phyloP scores from a whole-genome alignment of 2,113 vertebrate genomes.

The Vimba vimba region DNA sequence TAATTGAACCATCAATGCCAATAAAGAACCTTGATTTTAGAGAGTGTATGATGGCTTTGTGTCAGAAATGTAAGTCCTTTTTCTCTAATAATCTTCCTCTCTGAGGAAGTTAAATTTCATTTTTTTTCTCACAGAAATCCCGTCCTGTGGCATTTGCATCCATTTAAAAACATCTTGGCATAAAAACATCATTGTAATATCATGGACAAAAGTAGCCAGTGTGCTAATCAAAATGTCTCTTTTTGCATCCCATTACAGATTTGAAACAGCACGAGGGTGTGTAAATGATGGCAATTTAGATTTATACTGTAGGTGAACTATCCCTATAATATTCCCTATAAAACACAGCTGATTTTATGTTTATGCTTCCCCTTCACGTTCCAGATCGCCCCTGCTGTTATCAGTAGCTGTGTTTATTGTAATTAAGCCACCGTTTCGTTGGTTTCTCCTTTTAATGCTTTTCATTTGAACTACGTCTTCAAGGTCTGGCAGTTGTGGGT shows the following conservation, averaged over 20 bases:
- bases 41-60: not conserved
- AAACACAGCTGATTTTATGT: not conserved
- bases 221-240: not conserved
- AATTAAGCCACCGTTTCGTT: slow-evolving; percentile 16
- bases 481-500: slow-evolving; percentile 38
- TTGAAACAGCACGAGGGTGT: not conserved
- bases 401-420: slow-evolving; percentile 31
- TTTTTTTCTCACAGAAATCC: not conserved
- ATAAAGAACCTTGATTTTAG: too few relatives aligned
- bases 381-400: not conserved
- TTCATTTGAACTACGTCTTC: slow-evolving; percentile 52
- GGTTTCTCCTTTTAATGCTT: slow-evolving; percentile 15
- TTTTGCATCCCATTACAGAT: not conserved
- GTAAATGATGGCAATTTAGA: not conserved
- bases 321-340: not conserved
- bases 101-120: not conserved
- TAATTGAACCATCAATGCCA: too few relatives aligned
- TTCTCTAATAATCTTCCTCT: not conserved
- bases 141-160: not conserved
- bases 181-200: not conserved
- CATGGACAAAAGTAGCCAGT: not conserved
- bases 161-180: not conserved
- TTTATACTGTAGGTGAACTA: not conserved
- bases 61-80: not conserved
- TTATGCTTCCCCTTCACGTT: not conserved